Evolutionary conservation across 2,888 invertebrate genomes (phyloP).

Genomic region (Caenorhabditis sp.): DNA sequence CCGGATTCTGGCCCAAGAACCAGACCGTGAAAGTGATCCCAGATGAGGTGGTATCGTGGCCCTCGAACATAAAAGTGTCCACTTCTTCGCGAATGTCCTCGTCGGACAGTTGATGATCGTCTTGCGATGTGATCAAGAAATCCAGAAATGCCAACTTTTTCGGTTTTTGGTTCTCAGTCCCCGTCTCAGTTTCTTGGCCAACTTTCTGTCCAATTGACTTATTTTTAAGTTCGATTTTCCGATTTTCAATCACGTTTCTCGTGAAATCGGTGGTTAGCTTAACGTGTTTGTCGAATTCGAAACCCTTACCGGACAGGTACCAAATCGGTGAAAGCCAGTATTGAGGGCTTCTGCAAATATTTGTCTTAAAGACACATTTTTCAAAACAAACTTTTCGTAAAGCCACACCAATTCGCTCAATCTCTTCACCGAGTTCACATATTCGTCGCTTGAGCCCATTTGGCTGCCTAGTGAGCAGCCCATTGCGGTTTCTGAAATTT

Average conservation of each 20-base stretch:
- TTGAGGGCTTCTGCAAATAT: conserved; percentile 19
- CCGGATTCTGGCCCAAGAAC: conserved; percentile 79
- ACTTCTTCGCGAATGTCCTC: conserved; percentile 79
- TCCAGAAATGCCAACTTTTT: conserved; percentile 80
- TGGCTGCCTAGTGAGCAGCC: conserved; percentile 66
- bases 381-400: conserved; percentile 57
- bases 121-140: conserved; percentile 80
- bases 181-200: no score
- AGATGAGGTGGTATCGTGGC: conserved; percentile 81
- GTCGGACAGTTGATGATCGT: conserved; percentile 78
- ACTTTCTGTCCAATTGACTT: no score
- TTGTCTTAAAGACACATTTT: conserved; percentile 81
- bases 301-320: conserved; percentile 81
- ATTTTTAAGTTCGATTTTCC: conserved; percentile 11
- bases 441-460: conserved; percentile 59
- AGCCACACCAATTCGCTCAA: conserved; percentile 66
- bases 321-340: conserved; percentile 82
- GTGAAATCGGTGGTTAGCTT: conserved; percentile 66
- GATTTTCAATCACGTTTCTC: conserved; percentile 54
- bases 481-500: conserved; percentile 71
- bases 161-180: neutral
- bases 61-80: conserved; percentile 81
- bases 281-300: conserved; percentile 59
- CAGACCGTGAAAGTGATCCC: conserved; percentile 80
- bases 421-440: conserved; percentile 63